Evolutionary conservation across 2,113 vertebrate species (phyloP).

Genomic region (Trematocara variabile): DNA sequence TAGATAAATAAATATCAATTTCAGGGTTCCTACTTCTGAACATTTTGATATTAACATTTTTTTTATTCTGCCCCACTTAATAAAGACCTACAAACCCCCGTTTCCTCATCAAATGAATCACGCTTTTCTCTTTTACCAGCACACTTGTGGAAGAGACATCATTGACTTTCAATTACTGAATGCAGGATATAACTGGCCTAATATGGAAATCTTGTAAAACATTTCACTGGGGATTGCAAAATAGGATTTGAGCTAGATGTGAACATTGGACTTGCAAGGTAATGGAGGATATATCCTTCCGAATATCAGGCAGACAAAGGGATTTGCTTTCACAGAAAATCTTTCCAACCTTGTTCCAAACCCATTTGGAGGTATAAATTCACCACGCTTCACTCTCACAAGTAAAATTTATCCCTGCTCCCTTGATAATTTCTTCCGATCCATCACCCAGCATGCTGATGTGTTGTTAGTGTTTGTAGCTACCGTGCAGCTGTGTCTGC

Average conservation of each 20-base stretch:
- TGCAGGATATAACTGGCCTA: conserved; percentile 17
- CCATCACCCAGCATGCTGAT: conserved; percentile 52
- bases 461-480: conserved; percentile 31
- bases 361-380: conserved; percentile 52
- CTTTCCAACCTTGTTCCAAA: conserved; percentile 48
- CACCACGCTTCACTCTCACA: conserved; percentile 22
- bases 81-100: not conserved
- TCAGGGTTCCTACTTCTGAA: not conserved
- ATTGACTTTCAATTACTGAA: conserved; percentile 41
- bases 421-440: conserved; percentile 48
- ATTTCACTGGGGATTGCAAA: conserved; percentile 12
- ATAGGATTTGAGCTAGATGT: conserved; percentile 23
- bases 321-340: conserved; percentile 46
- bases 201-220: conserved; percentile 46
- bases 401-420: conserved; percentile 46
- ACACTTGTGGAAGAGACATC: not conserved
- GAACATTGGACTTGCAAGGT: conserved; percentile 16
- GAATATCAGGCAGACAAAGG: conserved; percentile 16
- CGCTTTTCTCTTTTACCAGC: not conserved
- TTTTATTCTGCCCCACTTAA: not conserved
- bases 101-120: not conserved
- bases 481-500: conserved; percentile 25
- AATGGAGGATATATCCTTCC: conserved; percentile 45
- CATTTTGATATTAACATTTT: not conserved
- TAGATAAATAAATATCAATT: not conserved